These are phyloP conservation scores for Lindbergichthys nudifrons DNA, from an alignment of 2,797 vertebrate genomes.

Conservation along the genomic window DNA sequence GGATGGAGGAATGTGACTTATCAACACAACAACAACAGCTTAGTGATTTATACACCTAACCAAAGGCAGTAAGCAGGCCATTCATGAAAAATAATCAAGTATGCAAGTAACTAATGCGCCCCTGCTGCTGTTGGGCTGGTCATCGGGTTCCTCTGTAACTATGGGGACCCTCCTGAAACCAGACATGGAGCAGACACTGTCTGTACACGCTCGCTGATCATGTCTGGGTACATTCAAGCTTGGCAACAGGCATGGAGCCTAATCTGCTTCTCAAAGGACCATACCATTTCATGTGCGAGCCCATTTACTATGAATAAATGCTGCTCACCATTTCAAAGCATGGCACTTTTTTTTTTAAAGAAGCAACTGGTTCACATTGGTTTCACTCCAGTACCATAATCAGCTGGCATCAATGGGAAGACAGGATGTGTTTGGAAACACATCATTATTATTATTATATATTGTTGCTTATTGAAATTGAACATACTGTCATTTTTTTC, in stretches of 20 bases:
- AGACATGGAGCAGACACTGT: slow-evolving; percentile 73
- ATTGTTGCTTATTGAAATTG: too few relatives aligned
- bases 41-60: not conserved
- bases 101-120: slow-evolving; percentile 35
- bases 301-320: not conserved
- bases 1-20: slow-evolving; percentile 65
- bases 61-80: slow-evolving; percentile 26
- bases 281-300: slow-evolving; percentile 13
- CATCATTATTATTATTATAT: not conserved
- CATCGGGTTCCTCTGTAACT: slow-evolving; percentile 58
- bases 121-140: slow-evolving; percentile 41
- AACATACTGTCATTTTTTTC: not conserved
- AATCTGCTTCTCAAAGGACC: slow-evolving; percentile 42
- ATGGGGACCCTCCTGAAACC: slow-evolving; percentile 72
- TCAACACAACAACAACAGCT: slow-evolving; percentile 26
- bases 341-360: not conserved
- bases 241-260: slow-evolving; percentile 35
- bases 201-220: slow-evolving; percentile 50
- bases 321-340: not conserved
- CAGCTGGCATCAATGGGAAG: not conserved
- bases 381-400: not conserved
- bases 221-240: slow-evolving; percentile 55
- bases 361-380: not conserved
- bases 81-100: slow-evolving; percentile 10
- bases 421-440: not conserved